Percentiles rank a stretch among this genome's conserved stretches.
Conservation (phyloP, 2,113 vertebrate species). For the Ciconia stormi region DNA sequence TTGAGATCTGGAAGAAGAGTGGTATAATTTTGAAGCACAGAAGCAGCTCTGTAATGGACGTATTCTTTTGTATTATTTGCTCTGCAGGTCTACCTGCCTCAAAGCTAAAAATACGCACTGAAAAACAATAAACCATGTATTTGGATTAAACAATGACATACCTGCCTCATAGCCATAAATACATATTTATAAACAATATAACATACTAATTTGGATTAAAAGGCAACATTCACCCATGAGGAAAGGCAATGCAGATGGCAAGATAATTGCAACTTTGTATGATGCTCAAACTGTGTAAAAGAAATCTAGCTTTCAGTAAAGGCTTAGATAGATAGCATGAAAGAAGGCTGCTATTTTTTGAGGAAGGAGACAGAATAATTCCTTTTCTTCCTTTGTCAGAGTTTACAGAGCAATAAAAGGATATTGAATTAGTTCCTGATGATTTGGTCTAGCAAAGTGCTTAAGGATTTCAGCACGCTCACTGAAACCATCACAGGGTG, state of each 20-base stretch:
- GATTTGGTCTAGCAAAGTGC: conserved; percentile 13
- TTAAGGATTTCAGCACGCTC: neutral
- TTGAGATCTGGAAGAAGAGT: neutral
- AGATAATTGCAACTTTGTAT: conserved; percentile 13
- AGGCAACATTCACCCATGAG: neutral
- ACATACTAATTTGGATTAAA: conserved; percentile 39
- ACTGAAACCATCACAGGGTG: neutral
- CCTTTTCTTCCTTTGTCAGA: conserved; percentile 10
- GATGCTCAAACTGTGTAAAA: neutral
- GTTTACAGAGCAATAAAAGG: conserved; percentile 28
- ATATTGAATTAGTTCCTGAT: conserved; percentile 29
- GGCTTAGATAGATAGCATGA: neutral
- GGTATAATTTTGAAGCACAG: neutral
- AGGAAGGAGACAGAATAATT: neutral
- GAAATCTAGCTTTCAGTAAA: conserved; percentile 22
- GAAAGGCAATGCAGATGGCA: conserved; percentile 35
- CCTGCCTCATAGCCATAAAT: neutral
- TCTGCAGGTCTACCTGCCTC: neutral
- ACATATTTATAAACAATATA: conserved; percentile 28
- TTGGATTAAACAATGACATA: conserved; percentile 39
- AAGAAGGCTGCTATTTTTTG: neutral
- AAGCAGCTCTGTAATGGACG: neutral
- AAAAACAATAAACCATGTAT: conserved; percentile 4
- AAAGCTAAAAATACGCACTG: neutral
- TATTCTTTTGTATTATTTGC: neutral